A percentile compares a stretch with the other conserved stretches of the same genome.
Evolutionary conservation across 2,113 vertebrate species (phyloP).

Genomic region (Tachuris rubrigastra): DNA sequence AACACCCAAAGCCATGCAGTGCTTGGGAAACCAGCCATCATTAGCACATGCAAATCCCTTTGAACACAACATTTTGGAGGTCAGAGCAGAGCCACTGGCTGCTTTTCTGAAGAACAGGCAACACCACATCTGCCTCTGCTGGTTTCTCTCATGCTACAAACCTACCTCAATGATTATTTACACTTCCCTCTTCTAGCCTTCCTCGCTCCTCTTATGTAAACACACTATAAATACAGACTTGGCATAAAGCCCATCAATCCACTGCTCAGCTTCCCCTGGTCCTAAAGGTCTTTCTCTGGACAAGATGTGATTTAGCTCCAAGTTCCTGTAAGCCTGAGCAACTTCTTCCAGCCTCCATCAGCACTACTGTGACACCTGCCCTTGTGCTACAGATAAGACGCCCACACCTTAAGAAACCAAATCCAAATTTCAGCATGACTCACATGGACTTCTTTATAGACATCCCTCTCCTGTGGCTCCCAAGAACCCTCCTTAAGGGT

Average conservation of each 20-base stretch:
- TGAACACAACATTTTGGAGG: neutral
- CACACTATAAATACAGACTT: constrained; percentile 34
- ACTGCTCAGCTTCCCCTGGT: neutral
- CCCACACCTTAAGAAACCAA: neutral
- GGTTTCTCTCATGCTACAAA: neutral
- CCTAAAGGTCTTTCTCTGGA: constrained; percentile 46
- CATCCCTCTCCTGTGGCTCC: neutral
- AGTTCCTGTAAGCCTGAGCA: constrained; percentile 55
- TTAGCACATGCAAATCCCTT: neutral
- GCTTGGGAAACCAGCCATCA: neutral
- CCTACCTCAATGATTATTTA: constrained; percentile 34
- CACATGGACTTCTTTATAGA: neutral
- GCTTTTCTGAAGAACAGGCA: neutral
- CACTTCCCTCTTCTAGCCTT: constrained; percentile 20
- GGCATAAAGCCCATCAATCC: constrained; percentile 39
- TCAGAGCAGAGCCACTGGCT: neutral
- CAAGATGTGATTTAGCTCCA: constrained; percentile 47
- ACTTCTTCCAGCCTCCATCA: constrained; percentile 62
- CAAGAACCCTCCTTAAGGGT: neutral
- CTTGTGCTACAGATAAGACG: neutral
- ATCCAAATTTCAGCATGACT: neutral
- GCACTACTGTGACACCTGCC: constrained; percentile 36
- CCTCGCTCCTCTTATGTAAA: constrained; percentile 27
- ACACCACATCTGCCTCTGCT: neutral
- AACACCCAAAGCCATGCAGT: neutral